A percentile compares a stretch with the other conserved stretches of the same genome.
phyloP scores from a whole-genome alignment of 1,140 invertebrate species.

The Nebria ingens region DNA sequence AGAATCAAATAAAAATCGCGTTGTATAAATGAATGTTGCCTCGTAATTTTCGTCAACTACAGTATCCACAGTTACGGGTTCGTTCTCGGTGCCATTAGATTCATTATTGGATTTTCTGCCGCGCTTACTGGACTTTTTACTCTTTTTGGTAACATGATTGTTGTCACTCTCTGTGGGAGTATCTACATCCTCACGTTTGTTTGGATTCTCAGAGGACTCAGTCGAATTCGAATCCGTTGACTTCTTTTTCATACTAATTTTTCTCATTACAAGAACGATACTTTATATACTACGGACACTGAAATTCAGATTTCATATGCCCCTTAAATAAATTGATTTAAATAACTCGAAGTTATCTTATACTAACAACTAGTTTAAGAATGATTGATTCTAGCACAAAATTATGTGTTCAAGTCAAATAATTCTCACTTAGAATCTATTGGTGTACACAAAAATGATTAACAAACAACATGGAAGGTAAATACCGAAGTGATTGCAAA shows the following conservation, averaged over 20 bases:
- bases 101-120: not conserved
- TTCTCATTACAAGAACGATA: slow-evolving; percentile 6
- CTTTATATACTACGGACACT: too few relatives aligned
- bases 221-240: not conserved
- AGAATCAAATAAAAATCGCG: slow-evolving; percentile 16
- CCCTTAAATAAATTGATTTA: too few relatives aligned
- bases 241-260: slow-evolving; percentile 1
- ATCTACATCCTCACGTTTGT: not conserved
- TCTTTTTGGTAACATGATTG: not conserved
- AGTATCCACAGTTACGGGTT: too few relatives aligned
- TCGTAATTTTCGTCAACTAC: not conserved
- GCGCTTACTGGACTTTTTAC: not conserved
- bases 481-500: too few relatives aligned
- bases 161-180: not conserved
- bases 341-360: too few relatives aligned
- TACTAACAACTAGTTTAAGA: too few relatives aligned
- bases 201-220: not conserved
- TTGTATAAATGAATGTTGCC: not conserved
- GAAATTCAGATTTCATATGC: too few relatives aligned
- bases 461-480: too few relatives aligned
- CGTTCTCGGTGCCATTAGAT: not conserved
- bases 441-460: too few relatives aligned
- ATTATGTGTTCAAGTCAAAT: too few relatives aligned
- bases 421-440: too few relatives aligned
- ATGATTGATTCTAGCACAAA: too few relatives aligned